Evolutionary conservation across 2,113 vertebrate genomes (phyloP).

Genomic region (Aspidoscelis tigris): DNA sequence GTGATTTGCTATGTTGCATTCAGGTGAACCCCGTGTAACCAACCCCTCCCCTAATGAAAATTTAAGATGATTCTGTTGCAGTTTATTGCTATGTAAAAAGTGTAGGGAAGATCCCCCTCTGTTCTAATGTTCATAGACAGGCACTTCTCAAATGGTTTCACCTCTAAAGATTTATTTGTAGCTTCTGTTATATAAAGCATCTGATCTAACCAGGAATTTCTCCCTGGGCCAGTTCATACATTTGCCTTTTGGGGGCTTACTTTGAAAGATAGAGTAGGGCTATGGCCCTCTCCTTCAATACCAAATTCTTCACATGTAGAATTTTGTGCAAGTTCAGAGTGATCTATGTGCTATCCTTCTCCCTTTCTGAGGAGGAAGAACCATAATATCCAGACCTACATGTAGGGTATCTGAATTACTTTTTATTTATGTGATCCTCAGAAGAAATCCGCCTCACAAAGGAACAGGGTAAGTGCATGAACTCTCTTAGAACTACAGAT

Average conservation of each 20-base stretch:
- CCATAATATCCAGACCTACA: neutral
- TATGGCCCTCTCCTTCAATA: neutral
- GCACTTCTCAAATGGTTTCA: slow-evolving; percentile 78
- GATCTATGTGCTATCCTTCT: neutral
- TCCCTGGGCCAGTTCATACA: no score
- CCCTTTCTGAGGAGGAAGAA: neutral
- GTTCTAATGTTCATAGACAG: slow-evolving; percentile 71
- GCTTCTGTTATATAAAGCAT: slow-evolving; percentile 51
- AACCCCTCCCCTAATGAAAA: slow-evolving; percentile 34
- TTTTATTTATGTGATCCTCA: neutral
- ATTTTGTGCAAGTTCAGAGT: neutral
- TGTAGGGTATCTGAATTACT: neutral
- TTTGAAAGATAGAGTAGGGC: neutral
- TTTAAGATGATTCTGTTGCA: slow-evolving; percentile 21
- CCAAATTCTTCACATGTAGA: neutral
- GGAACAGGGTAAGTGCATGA: neutral
- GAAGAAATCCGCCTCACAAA: neutral
- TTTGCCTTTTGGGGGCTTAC: neutral
- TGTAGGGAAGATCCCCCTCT: slow-evolving; percentile 72
- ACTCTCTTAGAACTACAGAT: slow-evolving; percentile 13
- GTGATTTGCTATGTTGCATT: slow-evolving; percentile 71
- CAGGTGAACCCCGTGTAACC: slow-evolving; percentile 52
- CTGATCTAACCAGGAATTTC: neutral
- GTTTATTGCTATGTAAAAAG: slow-evolving; percentile 80
- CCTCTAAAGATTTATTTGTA: slow-evolving; percentile 65